These are phyloP conservation scores for Drosophila kanapiae DNA, from an alignment of 1,140 invertebrate species.

Conservation along the genomic window DNA sequence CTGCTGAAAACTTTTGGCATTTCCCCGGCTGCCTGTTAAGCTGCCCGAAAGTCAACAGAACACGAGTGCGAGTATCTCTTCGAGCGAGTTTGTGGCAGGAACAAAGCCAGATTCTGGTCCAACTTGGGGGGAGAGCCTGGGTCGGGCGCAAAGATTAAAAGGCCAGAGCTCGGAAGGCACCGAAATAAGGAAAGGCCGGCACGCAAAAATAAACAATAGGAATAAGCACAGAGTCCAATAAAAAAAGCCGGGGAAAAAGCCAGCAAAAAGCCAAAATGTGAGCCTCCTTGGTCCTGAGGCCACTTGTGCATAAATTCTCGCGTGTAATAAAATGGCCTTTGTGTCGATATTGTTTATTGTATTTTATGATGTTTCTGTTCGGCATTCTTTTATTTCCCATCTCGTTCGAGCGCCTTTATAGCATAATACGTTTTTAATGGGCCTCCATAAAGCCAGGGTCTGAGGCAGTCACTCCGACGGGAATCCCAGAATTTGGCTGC, in stretches of 20 bases:
- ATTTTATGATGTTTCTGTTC: conserved; percentile 62
- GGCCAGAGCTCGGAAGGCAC: conserved; percentile 52
- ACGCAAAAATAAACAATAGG: conserved; percentile 65
- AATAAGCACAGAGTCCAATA: conserved; percentile 46
- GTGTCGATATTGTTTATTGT: conserved; percentile 74
- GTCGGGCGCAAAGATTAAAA: conserved; percentile 64
- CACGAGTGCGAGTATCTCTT: conserved; percentile 16
- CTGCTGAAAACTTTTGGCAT: conserved; percentile 34
- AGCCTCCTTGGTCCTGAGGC: conserved; percentile 25
- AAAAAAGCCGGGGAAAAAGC: conserved; percentile 23
- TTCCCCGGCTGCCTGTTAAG: conserved; percentile 51
- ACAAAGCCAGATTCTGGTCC: conserved; percentile 43
- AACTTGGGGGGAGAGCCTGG: conserved; percentile 37
- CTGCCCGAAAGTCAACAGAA: conserved; percentile 38
- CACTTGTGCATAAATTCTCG: conserved; percentile 64
- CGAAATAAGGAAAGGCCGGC: conserved; percentile 27
- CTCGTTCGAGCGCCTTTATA: conserved; percentile 47
- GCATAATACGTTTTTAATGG: conserved; percentile 75
- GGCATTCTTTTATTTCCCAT: conserved; percentile 29
- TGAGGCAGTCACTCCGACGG: conserved; percentile 4
- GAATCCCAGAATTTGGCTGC: conserved; percentile 33
- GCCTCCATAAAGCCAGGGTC: conserved; percentile 41
- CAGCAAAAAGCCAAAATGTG: conserved; percentile 24
- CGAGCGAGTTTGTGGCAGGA: conserved; percentile 24
- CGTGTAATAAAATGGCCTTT: conserved; percentile 76